A percentile compares a stretch with the other conserved stretches of the same genome.
Evolutionary conservation across 2,797 vertebrate species (phyloP).

Genomic region (Erithacus rubecula): DNA sequence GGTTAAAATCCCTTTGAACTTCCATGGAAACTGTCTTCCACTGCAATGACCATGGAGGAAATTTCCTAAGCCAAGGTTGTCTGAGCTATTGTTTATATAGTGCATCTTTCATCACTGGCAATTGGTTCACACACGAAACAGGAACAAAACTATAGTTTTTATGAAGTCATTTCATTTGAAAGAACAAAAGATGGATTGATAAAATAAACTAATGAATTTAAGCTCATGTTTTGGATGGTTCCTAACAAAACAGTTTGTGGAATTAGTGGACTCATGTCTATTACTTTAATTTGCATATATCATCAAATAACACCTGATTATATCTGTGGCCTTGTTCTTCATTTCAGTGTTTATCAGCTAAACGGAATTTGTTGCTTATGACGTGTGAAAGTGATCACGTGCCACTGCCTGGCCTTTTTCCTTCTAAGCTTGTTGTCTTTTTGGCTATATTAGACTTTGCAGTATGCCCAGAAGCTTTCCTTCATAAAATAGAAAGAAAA

Average conservation of each 20-base stretch:
- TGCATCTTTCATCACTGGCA: conserved; percentile 62
- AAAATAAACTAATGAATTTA: conserved; percentile 65
- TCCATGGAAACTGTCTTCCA: conserved; percentile 87
- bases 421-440: conserved; percentile 86
- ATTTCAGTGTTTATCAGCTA: conserved; percentile 91
- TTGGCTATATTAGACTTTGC: conserved; percentile 95
- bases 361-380: conserved; percentile 82
- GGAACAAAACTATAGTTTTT: conserved; percentile 63
- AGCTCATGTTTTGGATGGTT: conserved; percentile 71
- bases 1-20: conserved; percentile 80
- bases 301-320: conserved; percentile 77
- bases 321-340: conserved; percentile 91
- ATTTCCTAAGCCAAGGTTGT: conserved; percentile 60
- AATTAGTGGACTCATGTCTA: conserved; percentile 73
- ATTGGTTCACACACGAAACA: conserved; percentile 65
- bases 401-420: conserved; percentile 86
- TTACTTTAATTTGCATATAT: conserved; percentile 75
- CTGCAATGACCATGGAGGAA: conserved; percentile 76
- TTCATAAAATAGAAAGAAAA: conserved; percentile 95
- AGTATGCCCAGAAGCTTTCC: conserved; percentile 96
- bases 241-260: conserved; percentile 71
- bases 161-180: conserved; percentile 61
- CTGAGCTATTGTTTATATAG: conserved; percentile 61
- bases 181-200: conserved; percentile 71
- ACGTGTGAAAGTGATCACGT: conserved; percentile 83